Base-by-base conservation (phyloP, 2,888 invertebrate species). In the Alsophila aescularia region DNA sequence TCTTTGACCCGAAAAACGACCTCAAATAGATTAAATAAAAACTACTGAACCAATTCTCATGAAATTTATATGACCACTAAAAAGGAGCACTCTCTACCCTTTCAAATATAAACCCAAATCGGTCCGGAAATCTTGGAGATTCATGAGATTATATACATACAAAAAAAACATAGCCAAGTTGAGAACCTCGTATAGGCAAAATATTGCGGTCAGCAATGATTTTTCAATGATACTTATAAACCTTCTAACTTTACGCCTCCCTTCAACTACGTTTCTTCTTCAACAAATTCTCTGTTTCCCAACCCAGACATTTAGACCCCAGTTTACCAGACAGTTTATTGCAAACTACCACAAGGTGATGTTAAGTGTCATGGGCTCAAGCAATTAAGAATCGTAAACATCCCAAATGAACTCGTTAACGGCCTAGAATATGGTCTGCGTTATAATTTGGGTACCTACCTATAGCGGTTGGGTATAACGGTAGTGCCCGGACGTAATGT, bases 401-500 rank as follows among this genome's bases (percentile, higher is more conserved):
- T 24, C n/a, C 24, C 12, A 34, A 54, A 54, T 54, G 48, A 34
- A 34, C 32, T 18, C 31, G 16, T 48, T 37, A 41, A 42, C 42
- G 18, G 36, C 6, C 29, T 35, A 37, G 31, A 32, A 34, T 34
- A 37, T 21, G 43, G 24, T 4, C 16, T 18, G 36, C n/a, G 41
- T 48, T 48, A 43, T 54, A 43, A 48, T 48, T 47, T 42, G 31
- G 47, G 35, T 12, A 5, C 31, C 27, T 12, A 5, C 31, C 27
- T 24, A 40, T 40, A 40, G 34, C 39, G 14, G 35, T 32, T 15
- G 37, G 27, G 42, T 50, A 27, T 49, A 49, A 40, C 40, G 15
- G 50, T 12, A 29, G 24, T 58, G 59, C 58, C 65, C 67, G 59
- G 52, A 64, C 66, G 70, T 73, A 69, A 72, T 60, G 67, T 60